phyloP scores from a whole-genome alignment of 2,888 invertebrate genomes.

The Watsonalla cultraria region DNA sequence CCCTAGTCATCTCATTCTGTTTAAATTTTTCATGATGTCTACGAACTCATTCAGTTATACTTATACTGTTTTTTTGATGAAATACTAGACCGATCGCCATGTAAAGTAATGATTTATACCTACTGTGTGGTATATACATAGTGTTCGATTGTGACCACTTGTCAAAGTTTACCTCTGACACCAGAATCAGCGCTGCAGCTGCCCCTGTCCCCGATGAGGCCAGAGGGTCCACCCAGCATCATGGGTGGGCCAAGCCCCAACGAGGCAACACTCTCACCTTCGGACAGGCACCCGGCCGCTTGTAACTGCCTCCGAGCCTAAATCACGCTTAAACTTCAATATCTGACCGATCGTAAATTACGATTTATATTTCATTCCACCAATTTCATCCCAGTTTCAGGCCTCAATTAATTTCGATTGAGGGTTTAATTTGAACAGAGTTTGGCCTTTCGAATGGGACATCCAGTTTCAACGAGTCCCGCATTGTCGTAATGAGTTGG shows the following conservation, averaged over 20 bases:
- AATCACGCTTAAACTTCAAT: constrained; percentile 7
- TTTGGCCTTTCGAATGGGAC: constrained; percentile 39
- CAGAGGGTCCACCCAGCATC: constrained; percentile 75
- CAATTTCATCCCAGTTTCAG: constrained; percentile 37
- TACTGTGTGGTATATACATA: no score
- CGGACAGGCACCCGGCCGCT: constrained; percentile 88
- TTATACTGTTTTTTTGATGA: background rate
- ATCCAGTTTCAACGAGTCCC: constrained; percentile 26
- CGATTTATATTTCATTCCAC: constrained; percentile 8
- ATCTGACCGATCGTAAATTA: constrained; percentile 7
- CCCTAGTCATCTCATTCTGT: no score
- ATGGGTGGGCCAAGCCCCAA: constrained; percentile 83
- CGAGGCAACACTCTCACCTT: constrained; percentile 89
- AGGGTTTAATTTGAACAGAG: constrained; percentile 47
- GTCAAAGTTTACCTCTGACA: constrained; percentile 79
- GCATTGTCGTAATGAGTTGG: constrained; percentile 38
- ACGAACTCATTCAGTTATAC: no score
- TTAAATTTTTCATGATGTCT: no score
- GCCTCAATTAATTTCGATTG: constrained; percentile 52
- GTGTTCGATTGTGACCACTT: background rate
- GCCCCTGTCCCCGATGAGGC: constrained; percentile 82
- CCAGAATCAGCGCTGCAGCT: constrained; percentile 94
- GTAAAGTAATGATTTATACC: no score
- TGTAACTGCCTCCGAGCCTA: constrained; percentile 86
- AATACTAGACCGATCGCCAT: no score